These are phyloP conservation scores for Capromys pilorides DNA, from an alignment of 2,797 vertebrate species.

Conservation along the genomic window DNA sequence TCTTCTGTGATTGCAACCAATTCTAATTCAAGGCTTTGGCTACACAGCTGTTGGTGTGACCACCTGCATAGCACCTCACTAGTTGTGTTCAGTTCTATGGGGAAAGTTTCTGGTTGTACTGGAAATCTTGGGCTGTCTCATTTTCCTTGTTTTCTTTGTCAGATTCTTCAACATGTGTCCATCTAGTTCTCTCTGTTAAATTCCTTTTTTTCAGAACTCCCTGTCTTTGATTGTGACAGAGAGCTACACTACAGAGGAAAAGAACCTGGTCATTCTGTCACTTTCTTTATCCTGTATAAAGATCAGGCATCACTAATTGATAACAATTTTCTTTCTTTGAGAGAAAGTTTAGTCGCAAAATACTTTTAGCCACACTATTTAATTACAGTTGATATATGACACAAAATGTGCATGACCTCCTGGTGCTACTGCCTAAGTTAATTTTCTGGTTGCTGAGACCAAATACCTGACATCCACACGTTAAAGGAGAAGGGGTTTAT, in stretches of 20 bases:
- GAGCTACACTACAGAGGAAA: not conserved
- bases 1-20: not conserved
- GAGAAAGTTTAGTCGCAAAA: not conserved
- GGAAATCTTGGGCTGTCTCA: not conserved
- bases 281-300: not conserved
- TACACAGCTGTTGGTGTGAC: not conserved
- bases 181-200: not conserved
- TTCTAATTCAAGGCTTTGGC: not conserved
- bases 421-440: not conserved
- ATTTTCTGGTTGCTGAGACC: not conserved
- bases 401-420: not conserved
- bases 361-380: not conserved
- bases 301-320: not conserved
- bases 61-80: rapidly evolving
- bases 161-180: not conserved
- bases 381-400: not conserved
- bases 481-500: not conserved
- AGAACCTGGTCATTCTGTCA: too few species aligned
- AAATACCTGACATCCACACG: not conserved
- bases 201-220: not conserved
- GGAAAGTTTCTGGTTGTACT: not conserved
- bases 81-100: not conserved
- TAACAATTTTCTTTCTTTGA: not conserved
- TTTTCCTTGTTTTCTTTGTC: not conserved
- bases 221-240: not conserved